A percentile compares a stretch with the other conserved stretches of the same genome.
Conservation (phyloP, 2,888 invertebrate species). For the Pantelozetes paolii region DNA sequence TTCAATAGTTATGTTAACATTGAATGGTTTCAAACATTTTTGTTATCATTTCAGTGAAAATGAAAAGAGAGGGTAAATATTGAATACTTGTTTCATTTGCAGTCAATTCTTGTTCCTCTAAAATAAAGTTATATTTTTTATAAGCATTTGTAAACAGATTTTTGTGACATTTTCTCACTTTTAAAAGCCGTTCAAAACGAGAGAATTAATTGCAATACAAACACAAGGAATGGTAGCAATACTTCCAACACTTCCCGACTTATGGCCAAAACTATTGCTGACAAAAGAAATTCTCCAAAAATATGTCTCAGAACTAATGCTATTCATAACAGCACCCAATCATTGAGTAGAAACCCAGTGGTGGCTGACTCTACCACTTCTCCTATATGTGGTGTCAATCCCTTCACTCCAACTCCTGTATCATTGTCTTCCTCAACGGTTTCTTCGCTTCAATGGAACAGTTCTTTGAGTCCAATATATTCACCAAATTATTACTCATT, state of each 20-base stretch:
- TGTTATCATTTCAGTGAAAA: conserved; percentile 65
- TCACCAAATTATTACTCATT: conserved; percentile 18
- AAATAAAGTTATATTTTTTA: neutral
- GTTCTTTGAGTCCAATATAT: neutral
- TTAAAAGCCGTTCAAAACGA: conserved; percentile 43
- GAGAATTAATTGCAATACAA: conserved; percentile 35
- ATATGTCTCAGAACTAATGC: neutral
- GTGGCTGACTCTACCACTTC: conserved; percentile 16
- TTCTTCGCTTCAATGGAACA: neutral
- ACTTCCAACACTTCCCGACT: neutral
- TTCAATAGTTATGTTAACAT: conserved; percentile 61
- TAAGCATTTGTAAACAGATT: neutral
- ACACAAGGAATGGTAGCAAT: neutral
- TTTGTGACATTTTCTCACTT: conserved; percentile 27
- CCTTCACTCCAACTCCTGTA: neutral
- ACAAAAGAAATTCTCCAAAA: conserved; percentile 8
- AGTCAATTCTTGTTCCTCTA: neutral
- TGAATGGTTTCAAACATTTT: neutral
- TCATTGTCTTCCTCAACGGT: neutral
- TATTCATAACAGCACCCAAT: neutral
- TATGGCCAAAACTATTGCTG: neutral
- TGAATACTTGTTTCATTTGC: neutral
- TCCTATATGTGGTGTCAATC: neutral
- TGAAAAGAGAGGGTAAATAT: conserved; percentile 83
- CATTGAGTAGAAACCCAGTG: neutral